These are phyloP conservation scores for Drosophila yooni DNA, from an alignment of 2,888 invertebrate genomes.

Conservation along the genomic window DNA sequence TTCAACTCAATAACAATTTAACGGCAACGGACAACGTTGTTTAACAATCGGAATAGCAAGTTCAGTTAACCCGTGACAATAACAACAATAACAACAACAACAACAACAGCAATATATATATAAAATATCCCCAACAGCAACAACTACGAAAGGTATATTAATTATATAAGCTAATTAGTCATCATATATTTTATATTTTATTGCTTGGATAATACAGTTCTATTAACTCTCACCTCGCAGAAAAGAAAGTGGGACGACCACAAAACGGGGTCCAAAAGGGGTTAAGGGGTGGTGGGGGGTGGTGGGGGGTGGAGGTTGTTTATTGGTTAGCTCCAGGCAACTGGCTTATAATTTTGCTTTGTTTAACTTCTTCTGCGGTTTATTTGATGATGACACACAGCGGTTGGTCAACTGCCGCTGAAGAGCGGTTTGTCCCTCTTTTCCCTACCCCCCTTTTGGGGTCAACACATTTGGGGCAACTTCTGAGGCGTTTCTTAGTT, in stretches of 20 bases:
- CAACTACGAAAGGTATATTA: conserved; percentile 55
- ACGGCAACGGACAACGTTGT: neutral
- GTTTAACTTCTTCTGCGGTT: conserved; percentile 54
- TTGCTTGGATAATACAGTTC: conserved; percentile 54
- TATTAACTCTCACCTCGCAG: conserved; percentile 29
- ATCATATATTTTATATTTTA: conserved; percentile 52
- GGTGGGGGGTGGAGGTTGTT: conserved; percentile 5
- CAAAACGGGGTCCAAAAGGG: conserved; percentile 32
- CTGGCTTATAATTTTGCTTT: conserved; percentile 41
- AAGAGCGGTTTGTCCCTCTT: too few relatives aligned
- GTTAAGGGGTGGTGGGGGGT: neutral
- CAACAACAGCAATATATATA: conserved; percentile 1
- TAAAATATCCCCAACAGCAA: conserved; percentile 6
- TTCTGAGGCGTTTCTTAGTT: conserved; percentile 27
- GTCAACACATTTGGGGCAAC: conserved; percentile 12
- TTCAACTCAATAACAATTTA: conserved; percentile 29
- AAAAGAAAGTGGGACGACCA: conserved; percentile 19
- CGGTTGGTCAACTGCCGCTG: conserved; percentile 23
- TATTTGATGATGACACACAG: conserved; percentile 45
- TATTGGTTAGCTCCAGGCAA: conserved; percentile 23
- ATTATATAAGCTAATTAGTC: conserved; percentile 54
- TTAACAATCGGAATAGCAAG: conserved; percentile 29
- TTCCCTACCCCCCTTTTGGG: neutral
- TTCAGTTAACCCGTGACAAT: conserved; percentile 11
- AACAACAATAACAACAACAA: conserved; percentile 12